Conservation (phyloP, 2,888 invertebrate species). For the Acronicta psi region DNA sequence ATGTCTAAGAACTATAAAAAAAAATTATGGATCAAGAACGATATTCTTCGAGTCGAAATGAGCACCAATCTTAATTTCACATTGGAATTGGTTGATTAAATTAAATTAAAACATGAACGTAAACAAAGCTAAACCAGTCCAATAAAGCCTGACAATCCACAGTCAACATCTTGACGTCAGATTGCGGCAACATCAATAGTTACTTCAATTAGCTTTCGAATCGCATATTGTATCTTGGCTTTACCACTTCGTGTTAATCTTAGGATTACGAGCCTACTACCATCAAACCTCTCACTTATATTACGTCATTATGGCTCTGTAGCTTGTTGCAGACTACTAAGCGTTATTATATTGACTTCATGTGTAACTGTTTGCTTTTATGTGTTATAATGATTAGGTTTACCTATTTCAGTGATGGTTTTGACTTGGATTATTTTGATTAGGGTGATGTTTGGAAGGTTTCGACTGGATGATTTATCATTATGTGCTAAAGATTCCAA, state of each 20-base stretch:
- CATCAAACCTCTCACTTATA: constrained; percentile 40
- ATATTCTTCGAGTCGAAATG: too few relatives aligned
- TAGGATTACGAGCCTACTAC: constrained; percentile 34
- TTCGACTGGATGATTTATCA: too few relatives aligned
- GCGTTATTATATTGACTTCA: constrained; percentile 35
- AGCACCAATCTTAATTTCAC: too few relatives aligned
- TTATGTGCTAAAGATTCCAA: too few relatives aligned
- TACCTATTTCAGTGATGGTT: background rate
- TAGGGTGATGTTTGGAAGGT: too few relatives aligned
- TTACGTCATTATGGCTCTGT: constrained; percentile 27
- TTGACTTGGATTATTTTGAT: background rate
- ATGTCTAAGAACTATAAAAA: too few relatives aligned
- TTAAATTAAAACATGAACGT: background rate
- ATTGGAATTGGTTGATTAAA: too few relatives aligned
- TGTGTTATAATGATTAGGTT: constrained; percentile 4
- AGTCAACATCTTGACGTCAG: constrained; percentile 4
- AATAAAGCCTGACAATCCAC: constrained; percentile 3
- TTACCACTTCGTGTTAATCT: constrained; percentile 37
- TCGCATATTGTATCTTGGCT: constrained; percentile 33
- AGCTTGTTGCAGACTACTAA: constrained; percentile 25
- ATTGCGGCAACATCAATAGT: constrained; percentile 28
- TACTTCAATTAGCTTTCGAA: constrained; percentile 31
- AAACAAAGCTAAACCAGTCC: constrained; percentile 2
- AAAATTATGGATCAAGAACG: too few relatives aligned
- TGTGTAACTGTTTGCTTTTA: constrained; percentile 3